Evolutionary conservation across 2,797 vertebrate genomes (phyloP).

Genomic region (Australoheros facetus): DNA sequence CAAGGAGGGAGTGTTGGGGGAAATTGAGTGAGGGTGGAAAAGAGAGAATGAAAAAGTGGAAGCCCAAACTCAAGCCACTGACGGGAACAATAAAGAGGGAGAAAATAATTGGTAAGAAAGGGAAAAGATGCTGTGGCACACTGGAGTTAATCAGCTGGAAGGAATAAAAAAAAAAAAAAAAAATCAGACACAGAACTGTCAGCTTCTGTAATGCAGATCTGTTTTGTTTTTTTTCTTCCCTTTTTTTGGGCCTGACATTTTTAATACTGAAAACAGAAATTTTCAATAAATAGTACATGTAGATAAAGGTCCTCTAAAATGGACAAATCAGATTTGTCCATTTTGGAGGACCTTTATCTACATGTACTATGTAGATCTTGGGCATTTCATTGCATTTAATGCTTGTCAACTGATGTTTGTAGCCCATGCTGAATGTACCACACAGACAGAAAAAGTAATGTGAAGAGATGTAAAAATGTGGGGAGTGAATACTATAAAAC

Average conservation of each 20-base stretch:
- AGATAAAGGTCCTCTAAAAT: background rate
- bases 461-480: background rate
- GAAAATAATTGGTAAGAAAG: constrained; percentile 41
- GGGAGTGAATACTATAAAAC: background rate
- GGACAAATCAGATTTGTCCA: too few species aligned
- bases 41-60: background rate
- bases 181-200: constrained; percentile 10
- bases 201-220: constrained; percentile 18
- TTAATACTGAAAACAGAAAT: background rate
- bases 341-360: too few species aligned
- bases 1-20: background rate
- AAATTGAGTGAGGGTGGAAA: background rate
- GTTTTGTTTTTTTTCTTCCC: background rate
- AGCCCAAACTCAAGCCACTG: constrained; percentile 24
- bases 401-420: background rate
- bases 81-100: constrained; percentile 30
- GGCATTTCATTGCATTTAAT: background rate
- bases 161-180: background rate
- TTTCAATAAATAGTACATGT: too few species aligned
- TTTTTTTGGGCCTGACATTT: background rate
- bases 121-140: background rate
- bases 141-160: constrained; percentile 42
- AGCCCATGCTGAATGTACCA: background rate
- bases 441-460: background rate
- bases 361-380: background rate